Evolutionary conservation across 2,113 vertebrate species (phyloP), one percentile per base, ranked within the genome.

Genomic region (Petrocephalus zakoni): DNA sequence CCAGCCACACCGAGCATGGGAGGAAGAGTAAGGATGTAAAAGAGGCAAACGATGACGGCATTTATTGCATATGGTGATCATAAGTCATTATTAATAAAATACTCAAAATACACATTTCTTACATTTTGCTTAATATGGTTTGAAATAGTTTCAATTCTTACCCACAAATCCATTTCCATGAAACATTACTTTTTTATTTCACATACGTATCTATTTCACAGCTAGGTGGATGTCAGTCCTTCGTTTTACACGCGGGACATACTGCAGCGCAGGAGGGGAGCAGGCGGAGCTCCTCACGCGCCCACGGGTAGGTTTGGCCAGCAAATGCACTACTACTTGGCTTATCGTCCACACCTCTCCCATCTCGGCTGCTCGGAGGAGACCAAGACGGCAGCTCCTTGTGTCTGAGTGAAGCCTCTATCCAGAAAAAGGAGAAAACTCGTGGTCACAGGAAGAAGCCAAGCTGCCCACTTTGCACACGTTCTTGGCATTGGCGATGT

Each of bases 401-500:
- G 68, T 75, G 68, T 29, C 68, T 29, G 13, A 0, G 21, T 8
- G n/a, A 19, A 25, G 22, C 25, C 51, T 22, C 96, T 93, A 99
- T 91, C 97, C 97, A 0, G 98, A 99, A 90, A 99, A 89, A 89
- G 95, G 91, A 0, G 97, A 97, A 94, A 99, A 98, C 90, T 99
- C 98, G 52, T 98, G 98, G 96, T 99, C 98, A 89, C 97, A 98
- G 88, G 93, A 88, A 0, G 97, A 98, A 85, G 96, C 91, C 53
- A 96, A 92, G 0, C 96, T 94, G 5, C 97, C 97, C 88, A 96
- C 96, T 94, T 97, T 96, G 13, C 95, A 94, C 10, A 97, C 17
- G 42, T 99, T 99, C 92, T 98, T 99, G 1, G 97, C 97, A 1
- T 98, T 98, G 1, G 96, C 96, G 75, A 99, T 97, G 61, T 96